Percentiles rank a stretch among this genome's conserved stretches.
Evolutionary conservation across 2,888 invertebrate species (phyloP).

Genomic region (Elegia similella): DNA sequence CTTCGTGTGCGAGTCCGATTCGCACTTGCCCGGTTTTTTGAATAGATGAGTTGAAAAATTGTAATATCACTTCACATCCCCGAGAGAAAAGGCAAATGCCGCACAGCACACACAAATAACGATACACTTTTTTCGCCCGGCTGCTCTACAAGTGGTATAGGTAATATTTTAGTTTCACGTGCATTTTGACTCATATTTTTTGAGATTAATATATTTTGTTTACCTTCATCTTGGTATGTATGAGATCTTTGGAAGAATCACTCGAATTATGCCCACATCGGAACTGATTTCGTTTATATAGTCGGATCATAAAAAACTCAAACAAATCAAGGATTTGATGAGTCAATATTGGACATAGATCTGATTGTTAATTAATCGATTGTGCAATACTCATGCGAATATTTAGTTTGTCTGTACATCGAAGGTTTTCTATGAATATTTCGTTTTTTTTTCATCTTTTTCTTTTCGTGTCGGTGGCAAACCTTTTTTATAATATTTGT

Average conservation of each 20-base stretch:
- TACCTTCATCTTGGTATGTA: slow-evolving; percentile 61
- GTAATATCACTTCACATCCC: too few species aligned
- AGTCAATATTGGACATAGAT: slow-evolving; percentile 35
- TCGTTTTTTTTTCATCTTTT: not conserved
- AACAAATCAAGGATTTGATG: slow-evolving; percentile 44
- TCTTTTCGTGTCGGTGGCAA: too few species aligned
- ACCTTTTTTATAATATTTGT: too few species aligned
- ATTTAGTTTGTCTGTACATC: slow-evolving; percentile 12
- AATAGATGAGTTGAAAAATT: too few species aligned
- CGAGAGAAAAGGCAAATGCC: too few species aligned
- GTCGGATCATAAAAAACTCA: slow-evolving; percentile 39
- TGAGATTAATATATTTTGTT: not conserved
- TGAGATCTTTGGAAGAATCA: slow-evolving; percentile 53
- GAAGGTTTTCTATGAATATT: not conserved
- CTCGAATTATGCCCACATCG: slow-evolving; percentile 46
- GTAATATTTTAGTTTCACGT: too few species aligned
- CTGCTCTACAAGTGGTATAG: too few species aligned
- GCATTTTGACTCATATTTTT: too few species aligned
- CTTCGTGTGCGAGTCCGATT: too few species aligned
- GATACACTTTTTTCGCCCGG: too few species aligned
- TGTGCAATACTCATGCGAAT: slow-evolving; percentile 36
- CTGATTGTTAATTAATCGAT: slow-evolving; percentile 25
- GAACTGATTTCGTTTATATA: slow-evolving; percentile 49
- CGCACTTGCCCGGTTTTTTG: too few species aligned
- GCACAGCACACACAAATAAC: too few species aligned